Percentiles rank a stretch among this genome's conserved stretches.
phyloP scores from a whole-genome alignment of 2,113 vertebrate species.

The Nibea coibor region DNA sequence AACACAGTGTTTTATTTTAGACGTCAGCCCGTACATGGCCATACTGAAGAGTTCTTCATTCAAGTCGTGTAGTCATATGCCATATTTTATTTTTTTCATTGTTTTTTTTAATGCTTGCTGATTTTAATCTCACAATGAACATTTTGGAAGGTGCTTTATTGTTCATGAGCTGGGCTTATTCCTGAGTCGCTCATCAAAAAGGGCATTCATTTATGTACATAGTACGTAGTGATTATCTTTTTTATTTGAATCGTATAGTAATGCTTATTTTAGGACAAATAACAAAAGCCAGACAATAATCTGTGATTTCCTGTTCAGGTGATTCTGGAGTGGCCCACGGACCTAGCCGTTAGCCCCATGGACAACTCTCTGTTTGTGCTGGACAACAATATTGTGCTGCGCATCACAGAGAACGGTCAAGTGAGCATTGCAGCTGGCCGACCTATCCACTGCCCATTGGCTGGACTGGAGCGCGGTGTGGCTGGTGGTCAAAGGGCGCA shows the following conservation, averaged over 20 bases:
- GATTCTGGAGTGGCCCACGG: constrained; percentile 97
- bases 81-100: not conserved
- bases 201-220: not conserved
- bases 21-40: not conserved
- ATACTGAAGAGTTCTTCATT: not conserved
- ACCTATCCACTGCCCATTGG: constrained; percentile 94
- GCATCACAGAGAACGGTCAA: constrained; percentile 95
- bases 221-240: not conserved
- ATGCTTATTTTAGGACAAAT: not conserved
- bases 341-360: constrained; percentile 96
- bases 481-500: constrained; percentile 88
- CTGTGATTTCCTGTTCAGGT: constrained; percentile 83
- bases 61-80: not conserved
- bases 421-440: constrained; percentile 94
- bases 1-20: not conserved
- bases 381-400: constrained; percentile 96
- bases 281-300: not conserved
- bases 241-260: not conserved
- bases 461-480: constrained; percentile 86
- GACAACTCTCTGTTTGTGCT: constrained; percentile 97
- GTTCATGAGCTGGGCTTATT: not conserved
- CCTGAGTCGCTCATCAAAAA: not conserved
- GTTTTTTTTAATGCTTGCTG: not conserved
- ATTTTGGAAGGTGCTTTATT: not conserved
- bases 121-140: not conserved